Conservation (phyloP, 2,113 vertebrate genomes). For the Eubucco bourcierii region DNA sequence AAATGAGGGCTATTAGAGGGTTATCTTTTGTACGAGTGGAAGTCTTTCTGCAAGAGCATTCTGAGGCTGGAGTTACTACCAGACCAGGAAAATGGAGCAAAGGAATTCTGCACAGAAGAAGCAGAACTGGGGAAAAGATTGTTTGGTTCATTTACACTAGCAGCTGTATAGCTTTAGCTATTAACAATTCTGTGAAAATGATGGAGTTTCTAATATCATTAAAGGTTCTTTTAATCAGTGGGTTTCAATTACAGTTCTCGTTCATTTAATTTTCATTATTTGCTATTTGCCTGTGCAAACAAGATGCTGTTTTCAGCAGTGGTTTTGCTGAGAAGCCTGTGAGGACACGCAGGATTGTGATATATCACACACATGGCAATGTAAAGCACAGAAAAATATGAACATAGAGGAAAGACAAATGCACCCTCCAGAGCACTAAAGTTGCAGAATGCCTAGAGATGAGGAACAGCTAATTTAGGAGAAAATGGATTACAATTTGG, state of each 20-base stretch:
- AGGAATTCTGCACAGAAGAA: not conserved
- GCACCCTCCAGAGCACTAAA: not conserved
- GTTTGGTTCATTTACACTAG: not conserved
- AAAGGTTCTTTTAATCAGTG: not conserved
- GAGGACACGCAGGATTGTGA: not conserved
- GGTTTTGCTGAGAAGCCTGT: not conserved
- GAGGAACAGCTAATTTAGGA: not conserved
- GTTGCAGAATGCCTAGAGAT: not conserved
- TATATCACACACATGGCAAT: not conserved
- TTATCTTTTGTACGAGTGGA: not conserved
- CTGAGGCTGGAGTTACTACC: not conserved
- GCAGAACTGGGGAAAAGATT: not conserved
- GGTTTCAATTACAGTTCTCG: not conserved
- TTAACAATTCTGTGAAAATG: not conserved
- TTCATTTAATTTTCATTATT: constrained; percentile 21
- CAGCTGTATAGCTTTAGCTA: not conserved
- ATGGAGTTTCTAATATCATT: not conserved
- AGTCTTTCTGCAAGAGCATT: not conserved
- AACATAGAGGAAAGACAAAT: constrained; percentile 2
- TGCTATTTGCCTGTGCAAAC: constrained; percentile 2
- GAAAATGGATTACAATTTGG: not conserved
- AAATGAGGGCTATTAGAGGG: not conserved
- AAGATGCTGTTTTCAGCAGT: not conserved
- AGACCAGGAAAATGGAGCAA: not conserved
- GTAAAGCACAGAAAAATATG: not conserved